These are phyloP conservation scores for Eilema caniola DNA, from an alignment of 2,888 invertebrate genomes.

Conservation along the genomic window DNA sequence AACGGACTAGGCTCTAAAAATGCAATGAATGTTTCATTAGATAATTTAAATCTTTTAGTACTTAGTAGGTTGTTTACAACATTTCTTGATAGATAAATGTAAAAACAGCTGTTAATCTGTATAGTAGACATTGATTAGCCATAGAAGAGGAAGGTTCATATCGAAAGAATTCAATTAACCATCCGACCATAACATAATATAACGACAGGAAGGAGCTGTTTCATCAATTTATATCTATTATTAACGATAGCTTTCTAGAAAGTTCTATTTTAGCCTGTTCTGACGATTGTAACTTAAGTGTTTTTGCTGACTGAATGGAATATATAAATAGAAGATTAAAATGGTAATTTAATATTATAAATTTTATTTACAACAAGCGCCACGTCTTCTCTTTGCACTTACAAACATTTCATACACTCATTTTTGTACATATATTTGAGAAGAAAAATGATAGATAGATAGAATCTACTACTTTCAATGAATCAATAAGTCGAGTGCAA, in stretches of 20 bases:
- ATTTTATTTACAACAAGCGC: no score
- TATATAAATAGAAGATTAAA: background rate
- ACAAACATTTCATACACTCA: no score
- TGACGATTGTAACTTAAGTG: background rate
- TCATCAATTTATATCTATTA: background rate
- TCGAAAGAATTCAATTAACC: background rate
- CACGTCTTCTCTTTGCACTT: no score
- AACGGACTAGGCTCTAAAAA: no score
- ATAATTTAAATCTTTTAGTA: no score
- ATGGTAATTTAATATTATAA: no score
- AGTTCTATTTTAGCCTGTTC: background rate
- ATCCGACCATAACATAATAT: background rate
- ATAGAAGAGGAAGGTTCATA: background rate
- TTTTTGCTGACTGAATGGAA: background rate
- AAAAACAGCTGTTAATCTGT: background rate
- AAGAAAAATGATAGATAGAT: no score
- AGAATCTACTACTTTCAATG: no score
- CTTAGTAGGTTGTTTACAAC: no score
- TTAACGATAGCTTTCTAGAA: constrained; percentile 20
- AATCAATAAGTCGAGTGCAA: no score
- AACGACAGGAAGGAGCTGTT: constrained; percentile 1
- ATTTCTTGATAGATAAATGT: background rate
- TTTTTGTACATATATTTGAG: no score
- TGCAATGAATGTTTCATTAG: no score
- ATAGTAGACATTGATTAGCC: background rate